phyloP scores from a whole-genome alignment of 2,888 invertebrate species.

The Strigamia crassipes region DNA sequence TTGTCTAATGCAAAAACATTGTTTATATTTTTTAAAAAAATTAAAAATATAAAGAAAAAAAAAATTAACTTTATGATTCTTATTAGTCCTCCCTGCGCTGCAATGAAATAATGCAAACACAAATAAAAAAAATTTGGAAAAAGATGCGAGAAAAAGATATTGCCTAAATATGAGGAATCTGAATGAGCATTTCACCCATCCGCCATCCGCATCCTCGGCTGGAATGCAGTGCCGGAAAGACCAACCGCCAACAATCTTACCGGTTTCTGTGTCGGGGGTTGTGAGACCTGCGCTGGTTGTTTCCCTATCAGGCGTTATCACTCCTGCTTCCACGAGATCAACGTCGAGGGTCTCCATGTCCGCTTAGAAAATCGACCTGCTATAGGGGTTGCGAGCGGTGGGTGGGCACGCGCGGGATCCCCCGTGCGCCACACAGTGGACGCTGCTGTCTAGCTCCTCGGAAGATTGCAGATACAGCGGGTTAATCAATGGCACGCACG shows the following conservation, averaged over 20 bases:
- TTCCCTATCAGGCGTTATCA: constrained; percentile 9
- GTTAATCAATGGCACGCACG: constrained; percentile 39
- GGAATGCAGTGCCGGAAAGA: constrained; percentile 25
- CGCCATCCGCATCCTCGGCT: constrained; percentile 28
- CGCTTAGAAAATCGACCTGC: constrained; percentile 4
- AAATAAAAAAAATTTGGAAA: background rate
- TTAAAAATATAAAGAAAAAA: no score
- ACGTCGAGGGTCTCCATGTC: constrained; percentile 28
- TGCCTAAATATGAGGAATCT: background rate
- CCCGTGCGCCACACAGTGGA: constrained; percentile 42
- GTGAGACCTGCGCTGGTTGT: constrained; percentile 4
- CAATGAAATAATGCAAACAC: background rate
- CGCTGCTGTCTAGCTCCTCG: constrained; percentile 26
- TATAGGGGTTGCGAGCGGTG: constrained; percentile 32
- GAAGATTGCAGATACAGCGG: constrained; percentile 25
- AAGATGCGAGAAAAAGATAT: background rate
- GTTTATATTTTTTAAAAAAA: no score
- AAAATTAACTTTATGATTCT: background rate
- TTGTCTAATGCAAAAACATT: no score
- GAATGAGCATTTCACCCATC: background rate
- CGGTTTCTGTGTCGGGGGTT: constrained; percentile 27
- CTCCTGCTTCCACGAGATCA: constrained; percentile 24
- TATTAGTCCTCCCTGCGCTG: background rate
- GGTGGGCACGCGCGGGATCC: constrained; percentile 32
- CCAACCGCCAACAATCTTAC: constrained; percentile 15